phyloP scores from a whole-genome alignment of 2,888 invertebrate genomes.

The Tenthredo distinguenda region DNA sequence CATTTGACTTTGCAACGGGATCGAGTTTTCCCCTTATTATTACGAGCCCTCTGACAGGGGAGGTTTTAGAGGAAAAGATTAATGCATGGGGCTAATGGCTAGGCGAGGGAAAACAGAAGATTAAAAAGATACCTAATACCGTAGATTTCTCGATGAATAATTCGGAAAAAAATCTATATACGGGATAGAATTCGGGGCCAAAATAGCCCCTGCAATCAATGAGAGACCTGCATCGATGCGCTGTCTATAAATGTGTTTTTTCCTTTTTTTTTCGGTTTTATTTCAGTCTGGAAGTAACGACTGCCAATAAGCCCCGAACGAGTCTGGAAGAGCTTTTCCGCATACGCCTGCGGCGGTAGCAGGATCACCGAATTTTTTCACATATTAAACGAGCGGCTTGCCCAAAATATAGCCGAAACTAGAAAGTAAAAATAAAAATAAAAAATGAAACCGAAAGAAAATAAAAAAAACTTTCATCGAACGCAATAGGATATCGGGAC shows the following conservation, averaged over 20 bases:
- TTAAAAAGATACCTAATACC: neutral
- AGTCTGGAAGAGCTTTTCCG: neutral
- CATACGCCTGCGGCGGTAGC: conserved; percentile 53
- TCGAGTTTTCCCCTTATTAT: neutral
- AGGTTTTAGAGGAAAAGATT: neutral
- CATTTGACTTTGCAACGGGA: neutral
- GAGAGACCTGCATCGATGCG: conserved; percentile 2
- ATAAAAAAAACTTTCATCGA: conserved; percentile 34
- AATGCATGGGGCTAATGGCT: neutral
- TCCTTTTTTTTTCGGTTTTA: conserved; percentile 39
- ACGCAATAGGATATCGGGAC: conserved; percentile 69
- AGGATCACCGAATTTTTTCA: conserved; percentile 68
- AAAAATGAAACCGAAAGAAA: conserved; percentile 50
- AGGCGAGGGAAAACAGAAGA: neutral
- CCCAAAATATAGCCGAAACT: neutral
- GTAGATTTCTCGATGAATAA: too few species aligned
- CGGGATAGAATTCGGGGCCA: neutral
- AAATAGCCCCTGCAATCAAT: neutral
- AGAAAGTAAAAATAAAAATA: conserved; percentile 41
- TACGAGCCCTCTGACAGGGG: neutral
- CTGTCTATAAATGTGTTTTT: conserved; percentile 56
- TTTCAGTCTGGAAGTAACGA: conserved; percentile 69
- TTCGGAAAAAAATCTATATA: neutral
- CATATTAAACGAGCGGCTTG: conserved; percentile 68
- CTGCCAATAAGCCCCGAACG: conserved; percentile 71